These are phyloP conservation scores for Garra rufa DNA, from an alignment of 2,113 vertebrate species.

Conservation along the genomic window DNA sequence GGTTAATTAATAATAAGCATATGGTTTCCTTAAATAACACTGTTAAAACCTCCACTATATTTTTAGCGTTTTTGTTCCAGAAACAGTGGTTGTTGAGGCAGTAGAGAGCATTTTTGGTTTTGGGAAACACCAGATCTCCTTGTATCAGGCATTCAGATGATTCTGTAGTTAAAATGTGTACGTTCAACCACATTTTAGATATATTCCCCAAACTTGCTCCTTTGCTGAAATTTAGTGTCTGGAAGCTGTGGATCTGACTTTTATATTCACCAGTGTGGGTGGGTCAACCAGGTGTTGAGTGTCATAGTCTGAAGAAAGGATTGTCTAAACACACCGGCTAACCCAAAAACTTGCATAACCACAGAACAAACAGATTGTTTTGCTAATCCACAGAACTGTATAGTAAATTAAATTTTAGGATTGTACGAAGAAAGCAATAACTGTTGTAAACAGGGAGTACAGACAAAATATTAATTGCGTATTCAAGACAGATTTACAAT, in stretches of 20 bases:
- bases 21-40: too few species aligned
- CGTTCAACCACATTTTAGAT: not conserved
- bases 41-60: constrained; percentile 57
- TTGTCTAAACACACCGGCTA: not conserved
- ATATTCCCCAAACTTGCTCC: not conserved
- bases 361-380: not conserved
- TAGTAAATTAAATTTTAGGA: not conserved
- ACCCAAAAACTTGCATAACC: not conserved
- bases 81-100: constrained; percentile 54
- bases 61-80: constrained; percentile 52
- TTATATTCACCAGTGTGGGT: constrained; percentile 29
- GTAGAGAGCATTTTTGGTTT: constrained; percentile 50
- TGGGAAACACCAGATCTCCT: constrained; percentile 52
- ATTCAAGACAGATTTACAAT: not conserved
- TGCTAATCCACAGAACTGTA: not conserved
- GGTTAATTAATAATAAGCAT: too few species aligned
- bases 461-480: too few species aligned
- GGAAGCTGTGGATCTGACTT: not conserved
- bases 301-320: constrained; percentile 13
- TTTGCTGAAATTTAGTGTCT: constrained; percentile 3
- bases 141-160: constrained; percentile 51
- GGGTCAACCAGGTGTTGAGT: constrained; percentile 21
- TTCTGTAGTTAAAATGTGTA: not conserved
- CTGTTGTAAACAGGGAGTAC: not conserved
- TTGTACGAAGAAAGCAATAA: not conserved